These are phyloP conservation scores for Xestia sexstrigata DNA, from an alignment of 2,888 invertebrate genomes.

Conservation along the genomic window DNA sequence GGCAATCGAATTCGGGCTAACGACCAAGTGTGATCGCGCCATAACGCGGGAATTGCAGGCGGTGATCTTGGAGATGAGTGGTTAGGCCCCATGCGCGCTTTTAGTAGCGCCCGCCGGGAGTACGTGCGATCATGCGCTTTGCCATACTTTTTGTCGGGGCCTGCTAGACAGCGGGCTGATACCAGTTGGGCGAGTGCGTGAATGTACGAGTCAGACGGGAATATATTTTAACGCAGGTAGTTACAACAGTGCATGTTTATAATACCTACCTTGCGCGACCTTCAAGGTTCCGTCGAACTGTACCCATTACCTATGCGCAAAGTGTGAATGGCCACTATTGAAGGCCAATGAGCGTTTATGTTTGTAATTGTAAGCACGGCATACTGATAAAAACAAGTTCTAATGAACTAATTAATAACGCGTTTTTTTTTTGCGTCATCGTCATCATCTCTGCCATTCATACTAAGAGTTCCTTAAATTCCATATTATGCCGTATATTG, in stretches of 20 bases:
- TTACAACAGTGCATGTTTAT: background rate
- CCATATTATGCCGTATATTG: background rate
- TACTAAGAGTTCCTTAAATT: background rate
- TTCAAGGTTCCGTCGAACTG: background rate
- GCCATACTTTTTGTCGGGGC: too few species aligned
- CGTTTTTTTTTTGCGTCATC: background rate
- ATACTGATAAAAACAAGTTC: conserved; percentile 5
- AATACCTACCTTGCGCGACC: conserved; percentile 6
- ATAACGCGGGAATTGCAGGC: background rate
- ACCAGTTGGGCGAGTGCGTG: background rate
- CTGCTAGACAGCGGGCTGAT: background rate
- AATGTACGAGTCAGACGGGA: background rate
- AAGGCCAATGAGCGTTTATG: conserved; percentile 13
- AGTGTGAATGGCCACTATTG: conserved; percentile 12
- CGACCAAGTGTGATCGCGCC: background rate
- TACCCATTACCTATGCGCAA: background rate
- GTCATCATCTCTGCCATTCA: background rate
- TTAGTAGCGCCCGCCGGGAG: background rate
- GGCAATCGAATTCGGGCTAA: background rate
- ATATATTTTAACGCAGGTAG: background rate
- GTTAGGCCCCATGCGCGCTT: background rate
- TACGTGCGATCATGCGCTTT: background rate
- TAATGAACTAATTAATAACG: background rate
- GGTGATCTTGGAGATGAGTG: background rate
- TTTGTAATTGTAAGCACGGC: background rate